phyloP scores from a whole-genome alignment of 2,797 vertebrate species.

The Anomalospiza imberbis region DNA sequence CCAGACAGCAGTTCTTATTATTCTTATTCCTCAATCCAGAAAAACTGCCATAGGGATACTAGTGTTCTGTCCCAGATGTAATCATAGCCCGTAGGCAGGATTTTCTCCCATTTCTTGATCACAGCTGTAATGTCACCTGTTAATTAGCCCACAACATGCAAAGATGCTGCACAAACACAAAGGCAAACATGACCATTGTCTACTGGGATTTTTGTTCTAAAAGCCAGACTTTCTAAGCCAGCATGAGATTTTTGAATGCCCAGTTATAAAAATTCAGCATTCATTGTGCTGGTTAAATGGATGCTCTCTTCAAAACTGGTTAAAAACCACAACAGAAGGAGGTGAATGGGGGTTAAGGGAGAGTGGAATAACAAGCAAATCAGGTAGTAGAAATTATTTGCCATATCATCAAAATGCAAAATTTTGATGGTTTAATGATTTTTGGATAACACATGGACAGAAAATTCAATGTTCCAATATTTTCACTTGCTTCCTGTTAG shows the following conservation, averaged over 20 bases:
- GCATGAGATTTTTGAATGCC: neutral
- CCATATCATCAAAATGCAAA: neutral
- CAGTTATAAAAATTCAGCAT: neutral
- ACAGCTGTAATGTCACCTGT: slow-evolving; percentile 43
- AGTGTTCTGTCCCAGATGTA: neutral
- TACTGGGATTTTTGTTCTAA: slow-evolving; percentile 5
- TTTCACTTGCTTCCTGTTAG: neutral
- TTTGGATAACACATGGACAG: neutral
- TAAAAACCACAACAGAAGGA: neutral
- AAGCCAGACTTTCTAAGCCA: neutral
- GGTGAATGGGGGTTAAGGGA: neutral
- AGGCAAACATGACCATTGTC: neutral
- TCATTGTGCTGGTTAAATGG: neutral
- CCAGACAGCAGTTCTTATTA: neutral
- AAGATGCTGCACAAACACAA: slow-evolving; percentile 30
- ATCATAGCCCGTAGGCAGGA: neutral
- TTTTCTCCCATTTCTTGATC: slow-evolving; percentile 45
- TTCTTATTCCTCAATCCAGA: neutral
- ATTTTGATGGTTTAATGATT: neutral
- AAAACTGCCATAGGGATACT: slow-evolving; percentile 1
- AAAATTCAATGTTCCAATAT: neutral
- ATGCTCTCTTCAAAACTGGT: neutral
- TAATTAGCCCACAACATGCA: slow-evolving; percentile 39
- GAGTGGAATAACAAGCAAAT: neutral
- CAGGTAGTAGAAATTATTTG: neutral